These are phyloP conservation scores for Manduca sexta DNA, from an alignment of 1,140 invertebrate species.

Conservation along the genomic window DNA sequence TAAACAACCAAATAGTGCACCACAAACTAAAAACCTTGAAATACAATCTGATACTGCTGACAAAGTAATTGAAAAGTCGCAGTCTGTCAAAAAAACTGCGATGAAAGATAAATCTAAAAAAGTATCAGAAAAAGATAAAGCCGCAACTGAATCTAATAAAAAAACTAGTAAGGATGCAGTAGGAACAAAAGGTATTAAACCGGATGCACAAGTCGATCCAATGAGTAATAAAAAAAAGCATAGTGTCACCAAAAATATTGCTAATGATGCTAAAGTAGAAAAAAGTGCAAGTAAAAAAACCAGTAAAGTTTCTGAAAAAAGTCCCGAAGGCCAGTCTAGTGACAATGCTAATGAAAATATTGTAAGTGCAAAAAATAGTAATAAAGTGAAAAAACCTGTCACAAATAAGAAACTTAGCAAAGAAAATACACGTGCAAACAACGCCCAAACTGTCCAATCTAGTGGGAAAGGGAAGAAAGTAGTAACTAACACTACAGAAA, in stretches of 20 bases:
- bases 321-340: too few species aligned
- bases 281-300: too few species aligned
- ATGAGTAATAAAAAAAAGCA: constrained; percentile 13
- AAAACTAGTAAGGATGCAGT: not conserved
- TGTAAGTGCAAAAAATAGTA: constrained; percentile 1
- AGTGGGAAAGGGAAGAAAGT: not conserved
- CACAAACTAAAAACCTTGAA: too few species aligned
- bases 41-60: too few species aligned
- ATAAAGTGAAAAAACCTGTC: constrained; percentile 6
- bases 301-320: too few species aligned
- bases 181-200: too few species aligned
- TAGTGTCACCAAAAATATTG: constrained; percentile 5
- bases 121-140: not conserved
- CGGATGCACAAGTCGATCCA: not conserved
- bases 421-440: not conserved
- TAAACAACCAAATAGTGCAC: not conserved
- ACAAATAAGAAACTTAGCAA: not conserved
- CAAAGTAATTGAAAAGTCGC: not conserved
- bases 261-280: constrained; percentile 5
- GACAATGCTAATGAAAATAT: constrained; percentile 1
- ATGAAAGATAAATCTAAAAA: too few species aligned
- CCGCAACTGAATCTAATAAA: constrained; percentile 5
- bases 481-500: not conserved
- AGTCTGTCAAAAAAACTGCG: not conserved
- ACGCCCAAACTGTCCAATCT: not conserved